These are phyloP conservation scores for Scrobipalpa atriplicella DNA, from an alignment of 2,888 invertebrate genomes.

Conservation along the genomic window DNA sequence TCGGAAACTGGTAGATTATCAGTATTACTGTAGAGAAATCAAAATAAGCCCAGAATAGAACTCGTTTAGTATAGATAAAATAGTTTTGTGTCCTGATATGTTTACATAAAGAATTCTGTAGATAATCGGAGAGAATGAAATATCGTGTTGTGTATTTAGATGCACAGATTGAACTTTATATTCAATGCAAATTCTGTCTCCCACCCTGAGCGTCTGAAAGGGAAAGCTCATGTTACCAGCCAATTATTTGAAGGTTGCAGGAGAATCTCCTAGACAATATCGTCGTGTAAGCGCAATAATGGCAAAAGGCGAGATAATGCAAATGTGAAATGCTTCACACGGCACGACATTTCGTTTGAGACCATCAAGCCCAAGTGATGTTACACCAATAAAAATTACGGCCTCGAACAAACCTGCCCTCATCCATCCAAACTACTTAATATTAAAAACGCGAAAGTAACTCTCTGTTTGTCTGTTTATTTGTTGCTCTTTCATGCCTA, in stretches of 20 bases:
- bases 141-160: not conserved
- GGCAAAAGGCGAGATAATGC: constrained; percentile 23
- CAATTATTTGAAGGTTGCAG: constrained; percentile 18
- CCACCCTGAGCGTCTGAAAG: not conserved
- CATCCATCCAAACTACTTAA: not conserved
- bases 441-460: no score
- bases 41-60: not conserved
- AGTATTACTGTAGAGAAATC: not conserved
- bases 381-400: constrained; percentile 60
- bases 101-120: no score
- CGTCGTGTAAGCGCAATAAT: constrained; percentile 20
- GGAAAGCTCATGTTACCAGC: constrained; percentile 31
- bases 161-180: not conserved
- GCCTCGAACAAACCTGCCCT: constrained; percentile 46
- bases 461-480: no score
- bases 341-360: constrained; percentile 50
- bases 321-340: constrained; percentile 41
- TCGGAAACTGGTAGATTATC: constrained; percentile 1
- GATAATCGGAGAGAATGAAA: no score
- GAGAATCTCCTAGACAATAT: constrained; percentile 18
- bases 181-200: constrained; percentile 11
- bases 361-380: constrained; percentile 49
- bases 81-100: no score
- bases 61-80: not conserved
- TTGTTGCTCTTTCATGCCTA: no score